A percentile compares a stretch with the other conserved stretches of the same genome.
Conservation (phyloP, 1,140 invertebrate genomes). For the Temnothorax nylanderi region DNA sequence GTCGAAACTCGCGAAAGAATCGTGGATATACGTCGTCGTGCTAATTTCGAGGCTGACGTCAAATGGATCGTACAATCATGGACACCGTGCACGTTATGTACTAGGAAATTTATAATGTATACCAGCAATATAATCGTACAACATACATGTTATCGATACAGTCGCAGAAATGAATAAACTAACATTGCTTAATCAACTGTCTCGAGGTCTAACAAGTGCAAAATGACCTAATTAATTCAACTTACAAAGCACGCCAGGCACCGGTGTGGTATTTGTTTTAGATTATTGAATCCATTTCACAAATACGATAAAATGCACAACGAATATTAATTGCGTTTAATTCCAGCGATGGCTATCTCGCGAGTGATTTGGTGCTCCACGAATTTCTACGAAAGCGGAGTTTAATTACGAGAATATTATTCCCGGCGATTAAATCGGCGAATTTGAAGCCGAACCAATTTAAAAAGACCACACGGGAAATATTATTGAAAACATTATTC, state of each 20-base stretch:
- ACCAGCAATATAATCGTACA: not conserved
- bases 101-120: not conserved
- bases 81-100: not conserved
- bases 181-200: slow-evolving; percentile 43
- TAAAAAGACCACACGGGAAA: slow-evolving; percentile 24
- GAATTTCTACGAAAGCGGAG: slow-evolving; percentile 43
- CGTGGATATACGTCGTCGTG: not conserved
- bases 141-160: slow-evolving; percentile 7
- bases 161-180: slow-evolving; percentile 27
- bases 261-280: slow-evolving; percentile 40
- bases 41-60: not conserved
- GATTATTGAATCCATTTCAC: slow-evolving; percentile 53
- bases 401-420: slow-evolving; percentile 60
- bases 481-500: slow-evolving; percentile 46
- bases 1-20: not conserved
- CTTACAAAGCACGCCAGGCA: slow-evolving; percentile 2
- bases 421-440: slow-evolving; percentile 48
- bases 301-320: slow-evolving; percentile 53
- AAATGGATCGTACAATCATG: not conserved
- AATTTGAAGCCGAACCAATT: slow-evolving; percentile 50
- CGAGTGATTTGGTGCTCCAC: slow-evolving; percentile 37
- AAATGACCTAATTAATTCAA: slow-evolving; percentile 50
- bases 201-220: slow-evolving; percentile 33
- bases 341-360: slow-evolving; percentile 46
- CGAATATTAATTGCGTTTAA: slow-evolving; percentile 60